Percentiles rank a stretch among this genome's conserved stretches.
phyloP scores from a whole-genome alignment of 2,113 vertebrate species.

The Mirounga angustirostris region DNA sequence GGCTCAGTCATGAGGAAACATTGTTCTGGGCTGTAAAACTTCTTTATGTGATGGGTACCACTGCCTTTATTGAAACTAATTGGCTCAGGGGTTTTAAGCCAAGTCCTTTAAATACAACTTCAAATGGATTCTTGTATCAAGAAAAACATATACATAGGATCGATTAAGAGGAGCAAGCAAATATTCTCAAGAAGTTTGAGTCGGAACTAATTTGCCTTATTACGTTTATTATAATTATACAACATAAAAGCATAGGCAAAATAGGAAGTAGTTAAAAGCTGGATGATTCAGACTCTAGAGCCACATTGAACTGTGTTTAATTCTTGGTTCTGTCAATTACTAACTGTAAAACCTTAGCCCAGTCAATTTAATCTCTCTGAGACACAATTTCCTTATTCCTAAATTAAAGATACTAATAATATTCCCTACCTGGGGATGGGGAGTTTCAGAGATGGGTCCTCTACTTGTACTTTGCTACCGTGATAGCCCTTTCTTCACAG shows the following conservation, averaged over 20 bases:
- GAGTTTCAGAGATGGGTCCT: not conserved
- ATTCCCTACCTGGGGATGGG: not conserved
- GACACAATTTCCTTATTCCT: not conserved
- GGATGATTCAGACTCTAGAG: not conserved
- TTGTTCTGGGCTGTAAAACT: not conserved
- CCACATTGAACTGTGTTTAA: not conserved
- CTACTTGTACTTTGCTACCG: not conserved
- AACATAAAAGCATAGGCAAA: not conserved
- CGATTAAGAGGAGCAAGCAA: not conserved
- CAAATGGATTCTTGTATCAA: conserved; percentile 16
- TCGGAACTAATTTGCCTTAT: not conserved
- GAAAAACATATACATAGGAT: not conserved
- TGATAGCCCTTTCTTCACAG: not conserved
- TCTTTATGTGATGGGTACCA: not conserved
- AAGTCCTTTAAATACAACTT: not conserved
- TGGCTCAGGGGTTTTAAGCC: not conserved
- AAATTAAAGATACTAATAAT: not conserved
- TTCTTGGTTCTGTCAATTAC: not conserved
- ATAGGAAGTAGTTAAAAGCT: not conserved
- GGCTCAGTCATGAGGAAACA: not conserved
- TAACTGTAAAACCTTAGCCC: not conserved
- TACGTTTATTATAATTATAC: not conserved
- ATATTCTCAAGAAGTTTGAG: conserved; percentile 20
- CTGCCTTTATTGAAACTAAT: not conserved
- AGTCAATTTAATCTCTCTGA: not conserved